These are phyloP conservation scores for Agapornis canus DNA, from an alignment of 2,797 vertebrate species.

Conservation along the genomic window DNA sequence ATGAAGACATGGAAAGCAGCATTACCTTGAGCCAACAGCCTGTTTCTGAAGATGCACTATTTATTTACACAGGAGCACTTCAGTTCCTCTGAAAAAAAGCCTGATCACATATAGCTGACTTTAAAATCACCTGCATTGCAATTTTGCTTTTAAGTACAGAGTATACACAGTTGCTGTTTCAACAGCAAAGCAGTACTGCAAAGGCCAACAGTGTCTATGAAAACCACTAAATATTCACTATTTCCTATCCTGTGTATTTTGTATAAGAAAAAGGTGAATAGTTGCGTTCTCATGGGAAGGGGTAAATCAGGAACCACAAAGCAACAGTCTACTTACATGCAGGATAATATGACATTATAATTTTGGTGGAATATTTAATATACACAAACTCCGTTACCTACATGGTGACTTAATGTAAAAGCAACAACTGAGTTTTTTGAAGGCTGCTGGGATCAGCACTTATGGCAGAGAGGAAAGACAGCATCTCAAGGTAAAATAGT, in stretches of 20 bases:
- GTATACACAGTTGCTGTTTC: not conserved
- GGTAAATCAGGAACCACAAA: not conserved
- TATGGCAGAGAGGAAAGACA: not conserved
- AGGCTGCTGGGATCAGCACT: not conserved
- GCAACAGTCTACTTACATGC: not conserved
- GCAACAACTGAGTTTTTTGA: not conserved
- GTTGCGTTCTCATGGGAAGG: not conserved
- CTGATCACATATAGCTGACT: not conserved
- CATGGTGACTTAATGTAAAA: not conserved
- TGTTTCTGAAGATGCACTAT: not conserved
- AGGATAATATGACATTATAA: not conserved
- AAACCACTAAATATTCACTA: not conserved
- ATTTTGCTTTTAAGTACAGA: not conserved
- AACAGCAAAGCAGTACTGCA: not conserved
- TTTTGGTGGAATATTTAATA: not conserved
- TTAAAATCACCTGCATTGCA: not conserved
- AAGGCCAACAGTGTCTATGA: not conserved
- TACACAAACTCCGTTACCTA: not conserved
- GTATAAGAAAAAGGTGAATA: not conserved
- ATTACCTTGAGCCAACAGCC: not conserved
- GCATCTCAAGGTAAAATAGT: not conserved
- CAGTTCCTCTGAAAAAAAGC: not conserved
- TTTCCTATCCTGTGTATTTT: not conserved
- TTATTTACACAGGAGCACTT: not conserved
- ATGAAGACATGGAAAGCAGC: not conserved